Base-by-base conservation (phyloP, 2,888 invertebrate genomes). In the Agriopis leucophaearia region DNA sequence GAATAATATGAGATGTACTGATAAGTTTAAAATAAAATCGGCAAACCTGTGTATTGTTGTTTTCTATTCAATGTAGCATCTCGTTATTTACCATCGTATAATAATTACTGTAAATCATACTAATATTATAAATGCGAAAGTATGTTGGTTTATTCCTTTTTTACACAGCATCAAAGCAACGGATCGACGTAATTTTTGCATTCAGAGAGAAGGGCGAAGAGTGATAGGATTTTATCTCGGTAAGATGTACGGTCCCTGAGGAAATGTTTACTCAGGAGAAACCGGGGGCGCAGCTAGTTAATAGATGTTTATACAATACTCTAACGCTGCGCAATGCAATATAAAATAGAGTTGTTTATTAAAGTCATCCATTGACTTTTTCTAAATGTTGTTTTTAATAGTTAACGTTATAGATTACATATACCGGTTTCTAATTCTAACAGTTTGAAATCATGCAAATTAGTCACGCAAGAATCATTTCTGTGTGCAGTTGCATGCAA, bases 1-100 rank as follows among this genome's bases (percentile, higher is more conserved):
- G 57, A 27, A 57, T 52, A 57, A 67, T 62, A 64, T 56, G n/a
- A 65, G 55, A 73, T 66, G 57, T 48, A 36, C 61, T 56, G 55
- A 52, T 64, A 61, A 36, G 45, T 27, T 36, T 54, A 47, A 52
- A 50, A 67, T 69, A 38, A 35, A 9, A 54, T 59, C 54, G 27
- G 45, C 12, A 59, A 59, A 47, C 38, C 48, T 54, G 16, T 42
- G 36, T 58, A 58, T 38, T 52, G 54, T 65, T 54, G 18, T 65
- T 48, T 65, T 36, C 18, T 40, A 44, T 54, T 65, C 60, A 71
- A 64, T 54, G 68, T 45, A 58, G 40, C 27, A 36, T 35, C 50
- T 44, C 16, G 18, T 56, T 60, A 54, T 63, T 58, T 52, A 16
- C 38, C 54, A 12, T 54, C 0, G 7, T 36, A 38, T 38, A 52